Evolutionary conservation across 2,113 vertebrate genomes (phyloP), one percentile per base, ranked within the genome.

Genomic region (Myocastor coypus): DNA sequence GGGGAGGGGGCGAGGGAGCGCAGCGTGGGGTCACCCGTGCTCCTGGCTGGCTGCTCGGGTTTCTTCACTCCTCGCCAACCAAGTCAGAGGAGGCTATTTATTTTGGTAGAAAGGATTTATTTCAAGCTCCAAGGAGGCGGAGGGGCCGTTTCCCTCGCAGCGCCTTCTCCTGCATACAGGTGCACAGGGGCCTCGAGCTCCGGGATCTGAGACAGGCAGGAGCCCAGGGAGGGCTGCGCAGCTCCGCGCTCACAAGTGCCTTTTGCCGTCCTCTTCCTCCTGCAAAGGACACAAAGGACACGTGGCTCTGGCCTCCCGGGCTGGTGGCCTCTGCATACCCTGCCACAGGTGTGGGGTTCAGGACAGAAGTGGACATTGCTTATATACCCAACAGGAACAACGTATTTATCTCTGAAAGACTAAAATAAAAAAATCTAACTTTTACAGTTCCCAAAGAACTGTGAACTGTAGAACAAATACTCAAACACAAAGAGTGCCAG

Each of bases 1-100:
- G 10, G 37, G 10, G 12, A 0, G 19, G 0, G 32, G 16, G 42
- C 2, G 2, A 30, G 40, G 40, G 12, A 77, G 40, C 26, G 73
- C 26, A 50, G 75, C 37, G 2, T 1, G 42, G 73, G 84, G 82
- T 50, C 11, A 6, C 71, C 6, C 14, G 34, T 16, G 40, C 28
- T 77, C 5, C 73, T 26, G 24, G 73, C 42, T 26, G 46, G 73
- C 42, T 26, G 46, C 73, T 77, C 40, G 22, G 26, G 42, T 78
- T 32, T 9, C 5, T 30, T 50, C 75, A 6, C 42, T 50, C 26
- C 1, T 28, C 8, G 7, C 28, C 50, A 46, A 50, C 73, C 75
- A 50, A 78, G 16, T 78, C 42, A 78, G 32, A 78, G 73, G 26
- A 77, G 17, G 73, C 26, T 13, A 26, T 77, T 77, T 77, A 46